phyloP scores from a whole-genome alignment of 1,140 invertebrate genomes.

The Drosophila ogumai region DNA sequence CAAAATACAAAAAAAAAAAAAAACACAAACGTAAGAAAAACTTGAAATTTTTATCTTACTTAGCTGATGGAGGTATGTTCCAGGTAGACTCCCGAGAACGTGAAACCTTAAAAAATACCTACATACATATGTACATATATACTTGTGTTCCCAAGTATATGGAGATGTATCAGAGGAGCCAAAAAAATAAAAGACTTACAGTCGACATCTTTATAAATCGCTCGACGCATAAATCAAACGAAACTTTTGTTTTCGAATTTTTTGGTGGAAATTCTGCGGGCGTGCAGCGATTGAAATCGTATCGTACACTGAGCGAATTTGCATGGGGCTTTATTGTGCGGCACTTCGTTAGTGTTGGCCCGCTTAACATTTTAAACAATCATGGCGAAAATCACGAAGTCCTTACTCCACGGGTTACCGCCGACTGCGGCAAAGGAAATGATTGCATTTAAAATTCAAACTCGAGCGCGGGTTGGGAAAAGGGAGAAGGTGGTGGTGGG shows the following conservation, averaged over 20 bases:
- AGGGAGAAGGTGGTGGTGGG: neutral
- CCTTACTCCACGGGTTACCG: constrained; percentile 57
- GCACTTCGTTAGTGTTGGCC: constrained; percentile 64
- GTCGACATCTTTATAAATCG: constrained; percentile 81
- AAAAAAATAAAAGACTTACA: constrained; percentile 45
- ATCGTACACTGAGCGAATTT: constrained; percentile 50
- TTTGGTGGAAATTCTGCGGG: constrained; percentile 74
- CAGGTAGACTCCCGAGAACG: constrained; percentile 64
- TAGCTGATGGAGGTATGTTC: constrained; percentile 34
- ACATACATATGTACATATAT: constrained; percentile 13
- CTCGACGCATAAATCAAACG: constrained; percentile 74
- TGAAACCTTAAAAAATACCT: constrained; percentile 50
- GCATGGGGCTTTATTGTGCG: constrained; percentile 53
- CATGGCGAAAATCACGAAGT: constrained; percentile 82
- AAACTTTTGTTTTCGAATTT: constrained; percentile 56
- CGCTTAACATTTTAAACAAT: constrained; percentile 71
- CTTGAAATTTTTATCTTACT: constrained; percentile 46
- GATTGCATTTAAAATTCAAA: constrained; percentile 85
- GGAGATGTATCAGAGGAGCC: constrained; percentile 33
- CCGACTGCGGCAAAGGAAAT: constrained; percentile 80
- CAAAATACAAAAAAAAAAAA: constrained; percentile 31
- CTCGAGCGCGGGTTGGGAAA: constrained; percentile 40
- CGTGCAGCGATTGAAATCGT: constrained; percentile 66
- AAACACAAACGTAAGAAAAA: constrained; percentile 16
- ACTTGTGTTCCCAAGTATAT: constrained; percentile 37